These are phyloP conservation scores for Pterocles gutturalis DNA, from an alignment of 2,113 vertebrate species.

Conservation along the genomic window DNA sequence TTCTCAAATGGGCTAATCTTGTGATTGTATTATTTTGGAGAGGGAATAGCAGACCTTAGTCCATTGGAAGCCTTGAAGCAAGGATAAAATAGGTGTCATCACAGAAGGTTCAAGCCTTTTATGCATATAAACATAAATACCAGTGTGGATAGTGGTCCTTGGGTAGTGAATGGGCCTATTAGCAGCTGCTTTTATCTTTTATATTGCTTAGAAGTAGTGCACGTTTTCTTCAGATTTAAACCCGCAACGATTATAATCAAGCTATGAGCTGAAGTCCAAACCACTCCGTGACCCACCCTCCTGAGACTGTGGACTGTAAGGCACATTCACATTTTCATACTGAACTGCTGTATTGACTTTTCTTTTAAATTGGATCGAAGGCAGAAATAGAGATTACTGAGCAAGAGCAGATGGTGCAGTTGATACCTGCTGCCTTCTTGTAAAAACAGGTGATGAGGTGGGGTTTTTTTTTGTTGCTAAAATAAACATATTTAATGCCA, in stretches of 20 bases:
- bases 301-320: background rate
- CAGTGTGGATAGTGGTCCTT: background rate
- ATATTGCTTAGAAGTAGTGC: background rate
- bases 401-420: background rate
- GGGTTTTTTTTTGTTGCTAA: background rate
- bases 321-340: background rate
- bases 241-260: background rate
- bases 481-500: background rate
- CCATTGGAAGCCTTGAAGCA: background rate
- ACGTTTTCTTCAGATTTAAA: background rate
- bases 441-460: conserved; percentile 10
- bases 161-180: background rate
- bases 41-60: background rate
- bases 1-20: background rate
- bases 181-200: background rate
- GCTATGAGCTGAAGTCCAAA: background rate
- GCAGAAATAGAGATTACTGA: background rate
- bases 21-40: background rate
- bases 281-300: background rate
- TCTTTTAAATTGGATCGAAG: background rate
- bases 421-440: background rate
- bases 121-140: background rate
- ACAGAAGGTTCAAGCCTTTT: background rate
- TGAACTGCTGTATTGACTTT: background rate
- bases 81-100: background rate